Evolutionary conservation across 2,113 vertebrate genomes (phyloP).

Genomic region (Hyaena hyaena): DNA sequence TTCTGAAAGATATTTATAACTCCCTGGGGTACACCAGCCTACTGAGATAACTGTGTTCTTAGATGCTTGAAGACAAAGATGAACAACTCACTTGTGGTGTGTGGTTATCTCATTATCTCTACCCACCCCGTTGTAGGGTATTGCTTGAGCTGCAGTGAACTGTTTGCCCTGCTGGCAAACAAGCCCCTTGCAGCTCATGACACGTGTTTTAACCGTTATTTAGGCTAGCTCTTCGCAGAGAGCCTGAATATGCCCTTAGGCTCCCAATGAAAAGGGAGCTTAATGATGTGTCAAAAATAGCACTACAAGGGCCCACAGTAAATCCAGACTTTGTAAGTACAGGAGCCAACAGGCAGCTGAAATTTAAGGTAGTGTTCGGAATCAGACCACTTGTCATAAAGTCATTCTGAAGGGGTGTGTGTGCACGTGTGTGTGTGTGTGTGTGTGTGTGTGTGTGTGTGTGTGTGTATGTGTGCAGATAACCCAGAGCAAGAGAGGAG

Average conservation of each 20-base stretch:
- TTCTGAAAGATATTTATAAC: slow-evolving; percentile 68
- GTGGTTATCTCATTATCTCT: slow-evolving; percentile 78
- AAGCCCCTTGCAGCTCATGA: slow-evolving; percentile 76
- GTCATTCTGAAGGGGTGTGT: not conserved
- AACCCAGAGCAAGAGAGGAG: slow-evolving; percentile 30
- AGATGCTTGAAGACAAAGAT: slow-evolving; percentile 67
- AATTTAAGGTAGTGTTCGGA: slow-evolving; percentile 67
- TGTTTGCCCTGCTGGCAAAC: slow-evolving; percentile 78
- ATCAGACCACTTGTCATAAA: slow-evolving; percentile 58
- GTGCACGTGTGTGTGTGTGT: not conserved
- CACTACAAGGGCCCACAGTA: slow-evolving; percentile 70
- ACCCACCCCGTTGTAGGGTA: slow-evolving; percentile 55
- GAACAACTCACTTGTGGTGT: slow-evolving; percentile 58
- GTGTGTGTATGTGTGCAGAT: not conserved
- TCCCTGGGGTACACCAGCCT: slow-evolving; percentile 58
- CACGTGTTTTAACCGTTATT: slow-evolving; percentile 72
- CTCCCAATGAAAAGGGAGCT: slow-evolving; percentile 75
- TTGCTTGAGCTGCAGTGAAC: slow-evolving; percentile 67
- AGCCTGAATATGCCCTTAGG: slow-evolving; percentile 74
- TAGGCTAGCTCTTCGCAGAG: slow-evolving; percentile 59
- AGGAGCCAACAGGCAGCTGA: slow-evolving; percentile 62
- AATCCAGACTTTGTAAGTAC: slow-evolving; percentile 74
- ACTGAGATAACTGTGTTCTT: slow-evolving; percentile 73
- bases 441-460: not conserved
- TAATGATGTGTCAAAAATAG: slow-evolving; percentile 82